phyloP scores from a whole-genome alignment of 2,797 vertebrate genomes.

The Pangasius larnaudii region DNA sequence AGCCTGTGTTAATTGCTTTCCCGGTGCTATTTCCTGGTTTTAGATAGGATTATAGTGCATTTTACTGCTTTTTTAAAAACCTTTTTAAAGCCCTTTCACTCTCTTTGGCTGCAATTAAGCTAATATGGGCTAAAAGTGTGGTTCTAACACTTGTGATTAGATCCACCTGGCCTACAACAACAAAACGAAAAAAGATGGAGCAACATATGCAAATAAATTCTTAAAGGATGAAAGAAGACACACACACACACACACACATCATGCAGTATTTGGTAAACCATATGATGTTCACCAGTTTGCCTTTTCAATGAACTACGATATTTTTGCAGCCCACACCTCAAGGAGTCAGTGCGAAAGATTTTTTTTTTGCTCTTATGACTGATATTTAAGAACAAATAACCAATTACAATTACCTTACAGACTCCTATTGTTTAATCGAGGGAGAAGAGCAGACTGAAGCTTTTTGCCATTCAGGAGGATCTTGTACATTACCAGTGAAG shows the following conservation, averaged over 20 bases:
- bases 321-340: not conserved
- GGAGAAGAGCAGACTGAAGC: not conserved
- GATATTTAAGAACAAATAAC: not conserved
- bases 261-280: not conserved
- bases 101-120: not conserved
- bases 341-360: not conserved
- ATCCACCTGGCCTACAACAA: not conserved
- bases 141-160: not conserved
- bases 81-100: not conserved
- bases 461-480: not conserved
- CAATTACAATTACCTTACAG: not conserved
- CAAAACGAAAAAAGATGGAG: not conserved
- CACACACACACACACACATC: too few species aligned
- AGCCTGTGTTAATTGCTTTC: slow-evolving; percentile 32
- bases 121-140: not conserved
- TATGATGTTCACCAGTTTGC: not conserved
- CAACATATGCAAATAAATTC: not conserved
- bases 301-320: not conserved
- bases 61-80: not conserved
- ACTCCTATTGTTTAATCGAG: not conserved
- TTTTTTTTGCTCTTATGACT: not conserved
- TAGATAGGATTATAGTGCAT: not conserved
- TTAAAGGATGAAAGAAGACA: not conserved
- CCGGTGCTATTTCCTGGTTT: not conserved
- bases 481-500: not conserved